Evolutionary conservation across 2,113 vertebrate species (phyloP).

Genomic region (Marmota flaviventris): DNA sequence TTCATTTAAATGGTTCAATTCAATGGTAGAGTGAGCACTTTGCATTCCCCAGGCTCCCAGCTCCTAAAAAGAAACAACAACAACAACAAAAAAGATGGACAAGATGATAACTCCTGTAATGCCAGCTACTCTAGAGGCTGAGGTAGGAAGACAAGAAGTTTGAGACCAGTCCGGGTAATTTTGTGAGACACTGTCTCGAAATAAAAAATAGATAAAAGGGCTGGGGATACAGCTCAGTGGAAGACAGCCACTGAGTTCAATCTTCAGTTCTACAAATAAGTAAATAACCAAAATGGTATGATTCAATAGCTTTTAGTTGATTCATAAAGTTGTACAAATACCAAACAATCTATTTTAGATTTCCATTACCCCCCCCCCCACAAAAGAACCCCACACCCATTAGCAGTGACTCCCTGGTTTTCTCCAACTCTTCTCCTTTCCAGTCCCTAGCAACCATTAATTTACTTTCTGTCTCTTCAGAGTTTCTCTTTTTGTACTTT

Average conservation of each 20-base stretch:
- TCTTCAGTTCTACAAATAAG: neutral
- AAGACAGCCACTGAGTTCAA: neutral
- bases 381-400: neutral
- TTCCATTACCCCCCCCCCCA: neutral
- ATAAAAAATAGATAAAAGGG: neutral
- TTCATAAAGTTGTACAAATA: conserved; percentile 37
- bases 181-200: neutral
- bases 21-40: neutral
- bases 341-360: conserved; percentile 4
- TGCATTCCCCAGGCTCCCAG: too few species aligned
- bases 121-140: neutral
- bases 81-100: neutral
- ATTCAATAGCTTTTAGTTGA: conserved; percentile 37
- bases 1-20: neutral
- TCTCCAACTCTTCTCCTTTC: neutral
- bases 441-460: neutral
- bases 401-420: conserved; percentile 11
- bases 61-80: neutral
- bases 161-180: neutral
- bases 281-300: neutral
- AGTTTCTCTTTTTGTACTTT: conserved; percentile 43
- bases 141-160: neutral
- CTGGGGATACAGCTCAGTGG: neutral
- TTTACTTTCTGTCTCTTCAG: neutral
- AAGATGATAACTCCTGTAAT: neutral